Evolutionary conservation across 2,113 vertebrate genomes (phyloP).

Genomic region (Chitala chitala): DNA sequence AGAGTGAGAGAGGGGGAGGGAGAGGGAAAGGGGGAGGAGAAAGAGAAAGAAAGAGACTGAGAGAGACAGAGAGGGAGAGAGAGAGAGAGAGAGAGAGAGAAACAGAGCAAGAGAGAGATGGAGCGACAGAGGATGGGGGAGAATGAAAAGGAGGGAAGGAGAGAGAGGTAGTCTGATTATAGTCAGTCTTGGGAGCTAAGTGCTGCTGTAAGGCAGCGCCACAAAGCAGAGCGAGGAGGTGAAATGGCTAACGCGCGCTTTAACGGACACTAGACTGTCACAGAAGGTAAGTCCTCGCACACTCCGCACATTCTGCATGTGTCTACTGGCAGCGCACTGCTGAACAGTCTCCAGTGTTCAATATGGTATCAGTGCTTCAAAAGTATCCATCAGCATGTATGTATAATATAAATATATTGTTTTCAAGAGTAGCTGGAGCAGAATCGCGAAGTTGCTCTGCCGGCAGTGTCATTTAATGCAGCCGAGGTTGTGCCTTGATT

Average conservation of each 20-base stretch:
- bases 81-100: conserved; percentile 18
- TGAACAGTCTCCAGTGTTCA: neutral
- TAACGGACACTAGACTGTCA: conserved; percentile 27
- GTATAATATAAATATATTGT: too few relatives aligned
- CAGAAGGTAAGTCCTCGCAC: conserved; percentile 36
- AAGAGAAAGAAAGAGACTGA: conserved; percentile 12
- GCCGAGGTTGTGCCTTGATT: neutral
- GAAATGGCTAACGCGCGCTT: conserved; percentile 23
- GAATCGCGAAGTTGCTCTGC: neutral
- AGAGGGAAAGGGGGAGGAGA: conserved; percentile 19
- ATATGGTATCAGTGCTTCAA: neutral
- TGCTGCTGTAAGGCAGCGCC: conserved; percentile 36
- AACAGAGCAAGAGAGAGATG: too few relatives aligned
- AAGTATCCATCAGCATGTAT: neutral
- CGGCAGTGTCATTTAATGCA: neutral
- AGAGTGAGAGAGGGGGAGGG: too few relatives aligned
- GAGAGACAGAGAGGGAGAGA: conserved; percentile 18
- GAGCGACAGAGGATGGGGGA: neutral
- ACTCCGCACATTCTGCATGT: neutral
- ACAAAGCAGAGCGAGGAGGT: conserved; percentile 33
- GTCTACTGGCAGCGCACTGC: neutral
- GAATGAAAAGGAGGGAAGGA: neutral
- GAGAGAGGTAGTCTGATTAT: conserved; percentile 27
- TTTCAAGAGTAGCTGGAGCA: too few relatives aligned
- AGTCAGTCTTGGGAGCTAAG: conserved; percentile 45